These are phyloP conservation scores for Hystrix cristata DNA, from an alignment of 2,113 vertebrate genomes.

Conservation along the genomic window DNA sequence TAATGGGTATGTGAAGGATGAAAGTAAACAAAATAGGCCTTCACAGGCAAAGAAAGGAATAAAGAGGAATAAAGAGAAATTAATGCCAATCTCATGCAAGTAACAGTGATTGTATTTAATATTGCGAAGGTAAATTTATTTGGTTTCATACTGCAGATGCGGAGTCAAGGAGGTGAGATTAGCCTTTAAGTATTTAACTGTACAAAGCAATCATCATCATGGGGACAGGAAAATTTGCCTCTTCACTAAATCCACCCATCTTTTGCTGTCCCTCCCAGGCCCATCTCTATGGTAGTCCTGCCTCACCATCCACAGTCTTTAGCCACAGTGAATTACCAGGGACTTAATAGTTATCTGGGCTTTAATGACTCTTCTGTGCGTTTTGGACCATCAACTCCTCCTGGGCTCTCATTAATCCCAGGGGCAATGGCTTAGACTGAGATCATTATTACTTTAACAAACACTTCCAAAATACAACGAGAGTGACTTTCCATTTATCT, in stretches of 20 bases:
- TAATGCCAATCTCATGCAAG: neutral
- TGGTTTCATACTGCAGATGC: neutral
- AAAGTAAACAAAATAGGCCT: neutral
- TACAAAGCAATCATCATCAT: conserved; percentile 44
- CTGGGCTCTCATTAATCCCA: conserved; percentile 75
- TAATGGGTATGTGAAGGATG: neutral
- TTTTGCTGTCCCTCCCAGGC: conserved; percentile 26
- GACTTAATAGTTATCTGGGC: conserved; percentile 72
- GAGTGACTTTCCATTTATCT: conserved; percentile 83
- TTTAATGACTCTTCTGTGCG: conserved; percentile 70
- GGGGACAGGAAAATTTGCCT: neutral
- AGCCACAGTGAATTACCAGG: conserved; percentile 66
- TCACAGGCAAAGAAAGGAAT: neutral
- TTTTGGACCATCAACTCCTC: conserved; percentile 71
- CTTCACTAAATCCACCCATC: neutral
- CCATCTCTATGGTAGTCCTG: conserved; percentile 29
- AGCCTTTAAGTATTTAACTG: conserved; percentile 38
- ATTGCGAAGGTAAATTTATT: conserved; percentile 21
- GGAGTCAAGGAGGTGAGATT: neutral
- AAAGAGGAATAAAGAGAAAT: conserved; percentile 45
- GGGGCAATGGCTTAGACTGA: conserved; percentile 75
- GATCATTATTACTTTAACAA: conserved; percentile 82
- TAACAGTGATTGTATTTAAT: neutral
- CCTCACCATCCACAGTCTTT: conserved; percentile 46
- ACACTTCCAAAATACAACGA: conserved; percentile 72